Evolutionary conservation across 2,113 vertebrate species (phyloP), one percentile per base, ranked within the genome.

Genomic region (Cavia porcellus): DNA sequence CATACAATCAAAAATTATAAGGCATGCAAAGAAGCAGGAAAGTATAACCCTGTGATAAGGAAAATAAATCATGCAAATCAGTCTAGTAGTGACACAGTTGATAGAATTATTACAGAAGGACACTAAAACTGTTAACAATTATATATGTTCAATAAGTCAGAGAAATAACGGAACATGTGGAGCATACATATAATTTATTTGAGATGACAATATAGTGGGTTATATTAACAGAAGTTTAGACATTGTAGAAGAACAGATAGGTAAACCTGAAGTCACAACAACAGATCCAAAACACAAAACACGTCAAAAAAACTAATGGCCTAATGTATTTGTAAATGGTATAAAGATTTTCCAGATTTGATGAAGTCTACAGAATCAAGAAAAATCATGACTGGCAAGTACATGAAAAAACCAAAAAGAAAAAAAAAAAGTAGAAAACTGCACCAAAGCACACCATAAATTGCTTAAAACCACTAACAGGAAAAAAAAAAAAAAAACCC

Each of bases 271-370:
- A 95, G 68, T 90, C 32, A 86, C 0, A 96, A 61, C 35, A 68
- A 92, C 0, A 94, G 55, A 92, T 84, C 25, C n/a, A 88, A 87
- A 87, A 75, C 50, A 52, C 9, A 52, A 52, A 52, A 52, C 50
- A 52, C 50, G 9, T 11, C 50, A 52, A 52, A 11, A 52, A 52
- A 52, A 52, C 50, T 90, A 57, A 13, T 15, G 24, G 64, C 25
- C 10, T 75, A 92, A 45, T 30, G n/a, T 20, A 64, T n/a, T 55
- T 83, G 12, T 77, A 74, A 83, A 14, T 77, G 55, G 25, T 59
- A 4, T 70, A 42, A 91, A 81, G 28, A 81, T 13, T 94, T 92
- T 86, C 72, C 38, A 94, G 64, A 81, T 66, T 80, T 94, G 45
- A 85, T 52, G 38, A 96, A 74, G 68, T 24, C 25, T 35, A 89